Evolutionary conservation across 2,113 vertebrate genomes (phyloP), one percentile per base, ranked within the genome.

Genomic region (Sinosuthora webbiana): DNA sequence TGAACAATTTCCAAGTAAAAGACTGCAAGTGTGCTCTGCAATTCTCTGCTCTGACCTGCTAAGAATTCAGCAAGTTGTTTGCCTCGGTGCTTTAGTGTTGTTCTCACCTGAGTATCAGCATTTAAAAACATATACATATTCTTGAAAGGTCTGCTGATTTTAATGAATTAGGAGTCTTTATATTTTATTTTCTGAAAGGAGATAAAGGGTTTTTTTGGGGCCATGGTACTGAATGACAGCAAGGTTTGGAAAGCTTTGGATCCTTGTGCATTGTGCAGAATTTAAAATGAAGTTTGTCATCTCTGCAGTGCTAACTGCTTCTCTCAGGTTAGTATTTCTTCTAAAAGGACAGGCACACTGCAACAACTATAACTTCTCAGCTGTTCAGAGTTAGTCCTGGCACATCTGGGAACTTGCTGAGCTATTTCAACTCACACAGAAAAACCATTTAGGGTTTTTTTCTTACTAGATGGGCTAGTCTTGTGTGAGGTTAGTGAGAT

Each of bases 71-170:
- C 8, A 3, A 83, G 41, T 77, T 8, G 3, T 63, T 92, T 91
- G 10, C 21, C 49, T 77, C 12, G 16, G 15, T 74, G 42, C 30
- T 74, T 69, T 77, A 50, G 19, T 80, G 55, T 45, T 39, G 19
- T 87, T 92, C 44, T 91, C n/a, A 59, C 13, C 81, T 68, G 22
- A 93, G 60, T 47, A 68, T 13, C 23, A 82, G 31, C 31, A 53
- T 91, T 87, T 84, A 49, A 81, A 90, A 85, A 12, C 37, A 91
- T n/a, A 47, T 65, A 15, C 2, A 1, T 71, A 33, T 79, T 90
- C 17, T 39, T 64, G 28, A 84, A 91, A 78, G 9, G 35, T 41
- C 47, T 89, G 23, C 55, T 65, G 88, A 73, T 92, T 92, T 88
- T 75, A 74, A 59, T 81, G 6, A 89, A 45, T 57, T 88, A n/a